A percentile compares a stretch with the other conserved stretches of the same genome.
Conservation (phyloP, 2,113 vertebrate species). For the Dipodomys ordii region DNA sequence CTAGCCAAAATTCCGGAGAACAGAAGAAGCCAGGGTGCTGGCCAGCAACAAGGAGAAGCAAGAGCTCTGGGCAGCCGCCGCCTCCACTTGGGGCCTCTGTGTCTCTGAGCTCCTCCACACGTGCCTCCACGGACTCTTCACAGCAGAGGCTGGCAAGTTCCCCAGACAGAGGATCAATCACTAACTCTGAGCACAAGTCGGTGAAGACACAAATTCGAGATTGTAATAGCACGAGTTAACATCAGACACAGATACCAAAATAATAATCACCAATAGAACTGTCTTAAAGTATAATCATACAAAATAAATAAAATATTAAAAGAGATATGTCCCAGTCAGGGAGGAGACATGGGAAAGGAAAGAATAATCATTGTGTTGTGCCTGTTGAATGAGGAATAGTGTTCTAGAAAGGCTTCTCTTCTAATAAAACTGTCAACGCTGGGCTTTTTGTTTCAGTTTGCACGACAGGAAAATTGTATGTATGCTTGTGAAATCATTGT, state of each 20-base stretch:
- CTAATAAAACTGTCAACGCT: slow-evolving; percentile 2
- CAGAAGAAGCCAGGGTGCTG: fast-evolving
- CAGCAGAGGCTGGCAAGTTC: neutral
- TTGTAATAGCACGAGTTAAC: neutral
- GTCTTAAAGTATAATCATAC: neutral
- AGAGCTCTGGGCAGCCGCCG: too few species aligned
- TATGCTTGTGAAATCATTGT: neutral
- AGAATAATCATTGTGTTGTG: neutral
- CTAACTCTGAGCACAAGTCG: neutral
- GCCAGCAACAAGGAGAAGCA: too few species aligned
- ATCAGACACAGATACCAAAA: neutral
- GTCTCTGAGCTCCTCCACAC: too few species aligned
- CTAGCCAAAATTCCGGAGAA: neutral
- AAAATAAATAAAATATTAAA: neutral
- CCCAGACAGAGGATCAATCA: fast-evolving
- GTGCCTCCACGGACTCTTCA: neutral
- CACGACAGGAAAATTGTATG: neutral
- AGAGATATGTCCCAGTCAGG: neutral
- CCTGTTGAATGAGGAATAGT: neutral
- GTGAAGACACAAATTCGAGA: neutral
- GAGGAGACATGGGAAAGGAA: neutral
- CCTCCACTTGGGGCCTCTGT: too few species aligned
- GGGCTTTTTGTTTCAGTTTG: neutral
- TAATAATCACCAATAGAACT: neutral
- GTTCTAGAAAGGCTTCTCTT: neutral